Percentiles rank a stretch among this genome's conserved stretches.
phyloP scores from a whole-genome alignment of 2,113 vertebrate genomes.

The Hippoglossus stenolepis region DNA sequence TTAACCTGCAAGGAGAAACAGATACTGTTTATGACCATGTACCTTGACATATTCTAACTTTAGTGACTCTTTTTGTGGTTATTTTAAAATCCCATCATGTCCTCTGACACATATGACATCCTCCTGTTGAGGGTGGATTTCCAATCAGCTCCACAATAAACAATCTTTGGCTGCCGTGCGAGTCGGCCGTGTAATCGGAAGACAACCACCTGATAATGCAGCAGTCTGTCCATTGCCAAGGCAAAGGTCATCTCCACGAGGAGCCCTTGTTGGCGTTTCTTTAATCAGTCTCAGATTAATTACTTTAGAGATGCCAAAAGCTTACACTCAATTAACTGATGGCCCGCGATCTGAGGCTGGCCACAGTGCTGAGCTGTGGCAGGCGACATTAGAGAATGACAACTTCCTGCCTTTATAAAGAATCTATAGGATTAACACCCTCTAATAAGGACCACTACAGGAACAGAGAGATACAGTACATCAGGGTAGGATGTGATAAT shows the following conservation, averaged over 20 bases:
- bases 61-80: background rate
- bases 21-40: background rate
- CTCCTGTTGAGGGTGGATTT: slow-evolving; percentile 25
- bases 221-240: slow-evolving; percentile 44
- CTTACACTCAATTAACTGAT: slow-evolving; percentile 66
- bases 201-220: slow-evolving; percentile 49
- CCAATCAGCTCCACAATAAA: slow-evolving; percentile 43
- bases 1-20: background rate
- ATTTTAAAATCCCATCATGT: background rate
- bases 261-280: slow-evolving; percentile 49
- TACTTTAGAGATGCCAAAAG: slow-evolving; percentile 66
- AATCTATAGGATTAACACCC: slow-evolving; percentile 58
- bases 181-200: slow-evolving; percentile 40
- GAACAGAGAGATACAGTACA: slow-evolving; percentile 15
- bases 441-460: slow-evolving; percentile 62
- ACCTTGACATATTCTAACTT: background rate
- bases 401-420: slow-evolving; percentile 57
- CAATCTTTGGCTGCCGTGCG: slow-evolving; percentile 26
- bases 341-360: slow-evolving; percentile 61
- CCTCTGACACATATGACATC: too few relatives aligned
- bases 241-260: slow-evolving; percentile 50
- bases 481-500: slow-evolving; percentile 3
- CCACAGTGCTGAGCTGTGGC: slow-evolving; percentile 35
- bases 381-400: slow-evolving; percentile 40
- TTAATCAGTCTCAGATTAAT: slow-evolving; percentile 75